Conservation (phyloP, 2,888 invertebrate genomes). For the Dione vanillae region DNA sequence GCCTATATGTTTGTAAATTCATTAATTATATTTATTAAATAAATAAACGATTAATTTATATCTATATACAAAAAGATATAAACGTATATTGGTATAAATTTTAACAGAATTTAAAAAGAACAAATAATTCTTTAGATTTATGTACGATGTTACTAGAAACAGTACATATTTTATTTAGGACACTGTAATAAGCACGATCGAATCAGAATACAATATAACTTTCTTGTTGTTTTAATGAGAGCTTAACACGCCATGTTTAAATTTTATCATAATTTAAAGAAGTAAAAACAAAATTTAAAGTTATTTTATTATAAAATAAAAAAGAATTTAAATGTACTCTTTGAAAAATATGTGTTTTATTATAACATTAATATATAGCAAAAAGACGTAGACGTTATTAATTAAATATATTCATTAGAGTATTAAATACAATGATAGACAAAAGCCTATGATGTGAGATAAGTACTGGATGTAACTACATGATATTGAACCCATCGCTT, state of each 20-base stretch:
- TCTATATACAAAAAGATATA: no score
- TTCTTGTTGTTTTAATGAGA: conserved; percentile 25
- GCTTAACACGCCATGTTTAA: conserved; percentile 35
- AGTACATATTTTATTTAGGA: conserved; percentile 14
- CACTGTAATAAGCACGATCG: conserved; percentile 3
- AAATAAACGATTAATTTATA: no score
- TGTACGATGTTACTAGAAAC: not conserved
- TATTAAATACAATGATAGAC: conserved; percentile 1
- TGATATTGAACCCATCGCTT: not conserved
- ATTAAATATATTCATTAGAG: conserved; percentile 5
- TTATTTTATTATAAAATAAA: no score
- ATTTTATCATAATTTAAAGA: conserved; percentile 22
- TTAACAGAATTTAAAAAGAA: no score
- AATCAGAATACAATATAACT: conserved; percentile 41
- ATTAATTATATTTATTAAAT: no score
- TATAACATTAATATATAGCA: not conserved
- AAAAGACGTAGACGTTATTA: not conserved
- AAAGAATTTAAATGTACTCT: not conserved
- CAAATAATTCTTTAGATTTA: not conserved
- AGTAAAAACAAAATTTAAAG: not conserved
- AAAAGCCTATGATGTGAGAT: conserved; percentile 3
- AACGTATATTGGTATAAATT: no score
- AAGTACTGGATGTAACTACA: not conserved
- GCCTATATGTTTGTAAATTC: no score
- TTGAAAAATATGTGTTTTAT: not conserved